Evolutionary conservation across 1,140 invertebrate genomes (phyloP).

Genomic region (Sarcophaga peregrina): DNA sequence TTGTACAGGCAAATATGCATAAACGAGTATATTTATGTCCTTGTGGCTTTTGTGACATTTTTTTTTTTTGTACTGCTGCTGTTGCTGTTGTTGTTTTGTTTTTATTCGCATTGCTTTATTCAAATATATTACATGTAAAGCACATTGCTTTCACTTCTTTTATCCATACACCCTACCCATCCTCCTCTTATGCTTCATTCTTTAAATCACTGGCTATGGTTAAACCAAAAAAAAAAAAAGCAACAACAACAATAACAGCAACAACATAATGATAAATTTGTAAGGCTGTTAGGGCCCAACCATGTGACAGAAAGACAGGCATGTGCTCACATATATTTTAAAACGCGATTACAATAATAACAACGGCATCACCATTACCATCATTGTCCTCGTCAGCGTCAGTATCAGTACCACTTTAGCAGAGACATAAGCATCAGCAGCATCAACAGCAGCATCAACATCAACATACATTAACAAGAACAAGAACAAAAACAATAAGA

Average conservation of each 20-base stretch:
- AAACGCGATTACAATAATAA: not conserved
- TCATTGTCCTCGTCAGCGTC: no score
- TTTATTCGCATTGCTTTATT: no score
- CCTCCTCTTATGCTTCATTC: not conserved
- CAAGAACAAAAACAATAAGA: no score
- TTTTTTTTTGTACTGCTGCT: not conserved
- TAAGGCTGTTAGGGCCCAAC: not conserved
- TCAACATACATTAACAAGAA: no score
- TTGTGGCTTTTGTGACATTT: conserved; percentile 28
- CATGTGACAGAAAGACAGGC: not conserved
- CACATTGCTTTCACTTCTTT: no score
- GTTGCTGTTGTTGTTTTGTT: not conserved
- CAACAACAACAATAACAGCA: not conserved
- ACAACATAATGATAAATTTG: not conserved
- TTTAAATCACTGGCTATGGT: not conserved
- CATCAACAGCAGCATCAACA: no score
- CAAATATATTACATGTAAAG: not conserved
- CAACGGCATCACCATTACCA: no score
- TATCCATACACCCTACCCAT: no score
- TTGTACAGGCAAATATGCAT: conserved; percentile 21
- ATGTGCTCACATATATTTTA: not conserved
- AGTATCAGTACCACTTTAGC: no score
- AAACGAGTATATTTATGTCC: conserved; percentile 31
- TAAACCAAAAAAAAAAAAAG: not conserved
- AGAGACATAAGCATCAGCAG: no score